A percentile compares a stretch with the other conserved stretches of the same genome.
phyloP scores from a whole-genome alignment of 2,113 vertebrate genomes.

The Agapornis roseicollis region DNA sequence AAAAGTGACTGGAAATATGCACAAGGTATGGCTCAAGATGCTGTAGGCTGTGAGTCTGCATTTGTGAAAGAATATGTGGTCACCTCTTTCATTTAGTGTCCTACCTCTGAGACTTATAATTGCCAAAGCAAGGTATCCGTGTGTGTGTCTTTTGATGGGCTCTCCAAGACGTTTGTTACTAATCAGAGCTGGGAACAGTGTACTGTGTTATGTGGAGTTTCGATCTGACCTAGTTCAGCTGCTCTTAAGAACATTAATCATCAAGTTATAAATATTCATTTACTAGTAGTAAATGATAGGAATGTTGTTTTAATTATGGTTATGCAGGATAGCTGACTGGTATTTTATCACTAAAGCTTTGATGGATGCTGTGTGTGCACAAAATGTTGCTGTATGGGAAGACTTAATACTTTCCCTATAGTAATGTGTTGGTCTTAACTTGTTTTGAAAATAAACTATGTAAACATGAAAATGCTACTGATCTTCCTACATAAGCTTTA shows the following conservation, averaged over 20 bases:
- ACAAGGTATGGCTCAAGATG: neutral
- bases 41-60: neutral
- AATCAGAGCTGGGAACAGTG: neutral
- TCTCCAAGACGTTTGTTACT: neutral
- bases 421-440: neutral
- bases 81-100: neutral
- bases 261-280: neutral
- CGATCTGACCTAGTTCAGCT: neutral
- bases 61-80: neutral
- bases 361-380: neutral
- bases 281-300: neutral
- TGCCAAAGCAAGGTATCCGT: accelerated
- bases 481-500: conserved; percentile 26
- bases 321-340: neutral
- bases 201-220: neutral
- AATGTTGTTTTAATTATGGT: neutral
- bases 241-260: neutral
- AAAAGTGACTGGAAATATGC: neutral
- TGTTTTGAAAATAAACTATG: neutral
- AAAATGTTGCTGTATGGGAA: neutral
- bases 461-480: neutral
- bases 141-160: neutral
- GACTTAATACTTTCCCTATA: neutral
- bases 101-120: neutral
- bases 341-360: conserved; percentile 10